phyloP scores from a whole-genome alignment of 2,113 vertebrate genomes.

The Ptychochromis oligacanthus region DNA sequence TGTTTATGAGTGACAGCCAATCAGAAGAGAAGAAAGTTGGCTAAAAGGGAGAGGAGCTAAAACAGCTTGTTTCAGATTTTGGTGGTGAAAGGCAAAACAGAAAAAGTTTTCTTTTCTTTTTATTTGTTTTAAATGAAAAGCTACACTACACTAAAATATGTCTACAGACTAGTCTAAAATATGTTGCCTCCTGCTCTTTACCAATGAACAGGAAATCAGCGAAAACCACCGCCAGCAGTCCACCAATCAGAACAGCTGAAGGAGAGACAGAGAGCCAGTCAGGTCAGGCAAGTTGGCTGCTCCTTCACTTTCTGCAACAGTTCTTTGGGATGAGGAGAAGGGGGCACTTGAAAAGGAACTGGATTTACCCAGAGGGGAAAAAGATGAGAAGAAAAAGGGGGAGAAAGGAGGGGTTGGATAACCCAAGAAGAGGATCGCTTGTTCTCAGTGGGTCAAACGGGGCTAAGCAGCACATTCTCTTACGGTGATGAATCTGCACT shows the following conservation, averaged over 20 bases:
- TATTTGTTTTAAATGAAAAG: too few relatives aligned
- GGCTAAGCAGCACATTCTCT: slow-evolving; percentile 63
- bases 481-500: slow-evolving; percentile 49
- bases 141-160: slow-evolving; percentile 9
- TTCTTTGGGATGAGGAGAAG: slow-evolving; percentile 57
- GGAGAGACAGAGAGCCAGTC: slow-evolving; percentile 79
- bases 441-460: slow-evolving; percentile 64
- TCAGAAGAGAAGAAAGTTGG: not conserved
- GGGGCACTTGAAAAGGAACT: slow-evolving; percentile 59
- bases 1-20: not conserved
- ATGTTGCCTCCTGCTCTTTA: slow-evolving; percentile 79
- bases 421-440: slow-evolving; percentile 58
- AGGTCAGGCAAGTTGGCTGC: slow-evolving; percentile 68
- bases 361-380: slow-evolving; percentile 61
- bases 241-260: slow-evolving; percentile 81
- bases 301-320: slow-evolving; percentile 58
- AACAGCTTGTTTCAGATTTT: not conserved
- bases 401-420: slow-evolving; percentile 37
- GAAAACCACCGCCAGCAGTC: slow-evolving; percentile 82
- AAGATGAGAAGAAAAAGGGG: slow-evolving; percentile 51
- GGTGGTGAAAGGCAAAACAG: not conserved
- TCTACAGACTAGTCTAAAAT: slow-evolving; percentile 59
- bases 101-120: not conserved
- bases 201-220: slow-evolving; percentile 83
- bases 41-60: not conserved